Percentiles rank a stretch among this genome's conserved stretches.
phyloP scores from a whole-genome alignment of 1,140 invertebrate species.

The Ceratoteleas bidentatus region DNA sequence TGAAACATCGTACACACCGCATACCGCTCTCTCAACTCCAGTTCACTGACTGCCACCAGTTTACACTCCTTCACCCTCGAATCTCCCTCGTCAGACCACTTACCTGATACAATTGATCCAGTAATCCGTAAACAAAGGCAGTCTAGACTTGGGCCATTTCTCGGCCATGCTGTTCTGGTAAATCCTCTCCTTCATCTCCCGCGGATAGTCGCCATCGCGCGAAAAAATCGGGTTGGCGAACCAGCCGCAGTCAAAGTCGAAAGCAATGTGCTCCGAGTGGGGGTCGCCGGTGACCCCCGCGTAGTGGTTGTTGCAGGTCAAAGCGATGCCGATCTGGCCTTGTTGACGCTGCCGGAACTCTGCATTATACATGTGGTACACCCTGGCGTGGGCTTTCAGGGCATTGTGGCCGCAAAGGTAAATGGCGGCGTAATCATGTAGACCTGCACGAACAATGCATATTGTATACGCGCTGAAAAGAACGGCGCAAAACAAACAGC shows the following conservation, averaged over 20 bases:
- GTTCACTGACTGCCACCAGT: too few species aligned
- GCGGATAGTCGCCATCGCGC: slow-evolving; percentile 83
- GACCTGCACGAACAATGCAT: slow-evolving; percentile 55
- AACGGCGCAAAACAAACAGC: slow-evolving; percentile 40
- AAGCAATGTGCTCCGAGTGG: slow-evolving; percentile 57
- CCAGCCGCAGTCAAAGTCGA: slow-evolving; percentile 83
- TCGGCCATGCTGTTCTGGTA: slow-evolving; percentile 81
- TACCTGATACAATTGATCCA: slow-evolving; percentile 78
- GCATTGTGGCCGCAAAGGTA: slow-evolving; percentile 72
- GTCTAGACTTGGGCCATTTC: slow-evolving; percentile 79
- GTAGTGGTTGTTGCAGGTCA: slow-evolving; percentile 43
- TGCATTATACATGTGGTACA: slow-evolving; percentile 83
- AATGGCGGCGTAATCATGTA: slow-evolving; percentile 56
- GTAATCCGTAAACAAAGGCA: slow-evolving; percentile 81
- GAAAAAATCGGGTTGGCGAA: slow-evolving; percentile 84
- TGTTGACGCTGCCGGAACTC: slow-evolving; percentile 83
- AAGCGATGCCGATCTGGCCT: slow-evolving; percentile 77
- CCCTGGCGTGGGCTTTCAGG: slow-evolving; percentile 72
- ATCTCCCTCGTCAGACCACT: not conserved
- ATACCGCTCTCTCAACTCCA: too few species aligned
- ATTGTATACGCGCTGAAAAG: slow-evolving; percentile 47
- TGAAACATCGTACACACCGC: too few species aligned
- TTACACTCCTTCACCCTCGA: too few species aligned
- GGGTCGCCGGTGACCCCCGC: slow-evolving; percentile 51
- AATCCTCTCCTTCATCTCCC: slow-evolving; percentile 81